Percentiles rank a stretch among this genome's conserved stretches.
Conservation (phyloP, 2,113 vertebrate genomes). For the Strix uralensis region DNA sequence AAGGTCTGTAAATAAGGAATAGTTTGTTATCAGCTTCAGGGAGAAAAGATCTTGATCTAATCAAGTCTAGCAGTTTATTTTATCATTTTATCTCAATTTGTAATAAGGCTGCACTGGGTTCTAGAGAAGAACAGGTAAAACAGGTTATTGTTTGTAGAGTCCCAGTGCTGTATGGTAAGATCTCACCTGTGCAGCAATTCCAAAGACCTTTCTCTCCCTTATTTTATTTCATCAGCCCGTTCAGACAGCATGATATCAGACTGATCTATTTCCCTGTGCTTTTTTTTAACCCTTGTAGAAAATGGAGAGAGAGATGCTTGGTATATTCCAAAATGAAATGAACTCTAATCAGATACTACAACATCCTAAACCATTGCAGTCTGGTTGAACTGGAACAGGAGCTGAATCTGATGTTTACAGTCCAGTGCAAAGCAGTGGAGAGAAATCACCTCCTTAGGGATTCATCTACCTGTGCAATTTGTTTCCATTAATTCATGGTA, state of each 20-base stretch:
- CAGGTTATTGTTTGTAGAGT: neutral
- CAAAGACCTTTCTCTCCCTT: neutral
- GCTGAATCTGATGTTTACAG: neutral
- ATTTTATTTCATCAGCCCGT: neutral
- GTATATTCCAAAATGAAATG: neutral
- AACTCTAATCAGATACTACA: neutral
- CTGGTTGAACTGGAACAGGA: neutral
- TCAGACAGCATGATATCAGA: neutral
- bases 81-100: neutral
- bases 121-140: neutral
- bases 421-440: neutral
- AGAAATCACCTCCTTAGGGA: neutral
- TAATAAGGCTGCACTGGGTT: neutral
- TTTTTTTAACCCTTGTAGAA: neutral
- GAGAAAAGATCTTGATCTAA: neutral
- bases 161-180: neutral
- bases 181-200: neutral
- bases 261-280: neutral
- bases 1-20: conserved; percentile 78
- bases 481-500: neutral
- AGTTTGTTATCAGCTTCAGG: neutral
- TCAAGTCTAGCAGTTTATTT: neutral
- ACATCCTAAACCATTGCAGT: neutral
- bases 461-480: neutral
- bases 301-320: neutral